Evolutionary conservation across 1,140 invertebrate genomes (phyloP).

Genomic region (Diabrotica virgifera): DNA sequence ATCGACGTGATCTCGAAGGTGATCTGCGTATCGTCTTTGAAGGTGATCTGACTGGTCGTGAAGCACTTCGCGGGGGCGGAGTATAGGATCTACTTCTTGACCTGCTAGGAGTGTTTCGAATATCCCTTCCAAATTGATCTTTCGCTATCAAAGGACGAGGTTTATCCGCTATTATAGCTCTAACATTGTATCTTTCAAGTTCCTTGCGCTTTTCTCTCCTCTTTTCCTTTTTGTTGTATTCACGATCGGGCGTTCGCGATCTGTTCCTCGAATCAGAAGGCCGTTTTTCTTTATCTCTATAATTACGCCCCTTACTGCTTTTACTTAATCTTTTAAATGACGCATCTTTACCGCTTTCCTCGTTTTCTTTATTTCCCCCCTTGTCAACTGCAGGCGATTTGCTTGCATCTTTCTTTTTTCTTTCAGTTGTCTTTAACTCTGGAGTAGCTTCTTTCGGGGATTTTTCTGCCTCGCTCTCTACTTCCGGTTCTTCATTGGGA

Average conservation of each 20-base stretch:
- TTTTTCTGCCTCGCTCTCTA: slow-evolving; percentile 35
- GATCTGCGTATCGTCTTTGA: slow-evolving; percentile 38
- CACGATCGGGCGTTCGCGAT: slow-evolving; percentile 38
- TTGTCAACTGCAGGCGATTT: slow-evolving; percentile 41
- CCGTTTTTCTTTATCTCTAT: slow-evolving; percentile 52
- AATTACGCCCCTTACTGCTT: slow-evolving; percentile 76
- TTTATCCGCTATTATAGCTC: slow-evolving; percentile 71
- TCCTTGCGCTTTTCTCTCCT: slow-evolving; percentile 75
- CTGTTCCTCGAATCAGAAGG: slow-evolving; percentile 38
- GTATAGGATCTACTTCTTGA: slow-evolving; percentile 32
- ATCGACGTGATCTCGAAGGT: slow-evolving; percentile 40
- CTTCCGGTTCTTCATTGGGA: slow-evolving; percentile 22
- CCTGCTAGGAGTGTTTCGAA: slow-evolving; percentile 47
- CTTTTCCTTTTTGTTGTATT: slow-evolving; percentile 46
- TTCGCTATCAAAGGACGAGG: slow-evolving; percentile 58
- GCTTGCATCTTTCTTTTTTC: slow-evolving; percentile 47
- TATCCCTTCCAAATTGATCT: slow-evolving; percentile 78
- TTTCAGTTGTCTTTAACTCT: slow-evolving; percentile 49
- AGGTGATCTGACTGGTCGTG: slow-evolving; percentile 22
- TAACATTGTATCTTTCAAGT: slow-evolving; percentile 76
- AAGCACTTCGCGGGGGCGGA: slow-evolving; percentile 31
- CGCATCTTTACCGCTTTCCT: slow-evolving; percentile 49
- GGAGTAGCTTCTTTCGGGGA: not conserved
- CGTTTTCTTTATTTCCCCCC: slow-evolving; percentile 46
- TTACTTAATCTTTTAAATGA: slow-evolving; percentile 81